Evolutionary conservation across 2,113 vertebrate genomes (phyloP), one percentile per base, ranked within the genome.

Genomic region (Rhipidura dahli): DNA sequence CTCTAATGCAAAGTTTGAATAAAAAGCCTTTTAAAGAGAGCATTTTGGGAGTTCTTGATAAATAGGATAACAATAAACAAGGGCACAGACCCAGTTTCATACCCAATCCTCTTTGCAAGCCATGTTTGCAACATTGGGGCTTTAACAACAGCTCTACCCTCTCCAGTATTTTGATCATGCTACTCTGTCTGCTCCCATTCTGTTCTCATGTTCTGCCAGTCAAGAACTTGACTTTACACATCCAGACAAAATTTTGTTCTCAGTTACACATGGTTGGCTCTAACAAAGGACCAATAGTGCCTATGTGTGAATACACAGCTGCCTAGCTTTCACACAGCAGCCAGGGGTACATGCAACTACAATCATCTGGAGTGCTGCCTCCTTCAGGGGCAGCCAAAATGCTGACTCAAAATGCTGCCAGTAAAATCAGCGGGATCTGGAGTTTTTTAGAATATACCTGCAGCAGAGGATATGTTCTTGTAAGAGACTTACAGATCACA

Each of bases 331-430:
- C 42, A 54, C 40, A 37, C 31, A 79, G 71, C 11, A 9, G 30
- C 30, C 53, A 53, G 35, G 27, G 4, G 1, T 31, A 59, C 37
- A 44, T 3, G 0, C 3, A 10, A 49, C 27, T 20, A 57, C 56
- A 37, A 17, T n/a, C 44, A 83, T 18, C 42, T 69, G 66, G 15
- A 83, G 61, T 1, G 17, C 30, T 49, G 68, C 10, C 15, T 87
- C 44, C 57, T 68, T 27, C n/a, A 56, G 35, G 2, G 31, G 51
- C 87, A 90, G 65, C 27, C 61, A 85, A 82, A 94, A 69, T 26
- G 35, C 40, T 64, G 45, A 40, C 50, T 76, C 28, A 45, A 28
- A 68, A 83, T 44, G 49, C n/a, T 76, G 37, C 11, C 70, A 85
- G 31, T 30, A 76, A 71, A 56, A 82, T n/a, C 40, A 96, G n/a